phyloP scores from a whole-genome alignment of 2,113 vertebrate species.

The Pholis gunnellus region DNA sequence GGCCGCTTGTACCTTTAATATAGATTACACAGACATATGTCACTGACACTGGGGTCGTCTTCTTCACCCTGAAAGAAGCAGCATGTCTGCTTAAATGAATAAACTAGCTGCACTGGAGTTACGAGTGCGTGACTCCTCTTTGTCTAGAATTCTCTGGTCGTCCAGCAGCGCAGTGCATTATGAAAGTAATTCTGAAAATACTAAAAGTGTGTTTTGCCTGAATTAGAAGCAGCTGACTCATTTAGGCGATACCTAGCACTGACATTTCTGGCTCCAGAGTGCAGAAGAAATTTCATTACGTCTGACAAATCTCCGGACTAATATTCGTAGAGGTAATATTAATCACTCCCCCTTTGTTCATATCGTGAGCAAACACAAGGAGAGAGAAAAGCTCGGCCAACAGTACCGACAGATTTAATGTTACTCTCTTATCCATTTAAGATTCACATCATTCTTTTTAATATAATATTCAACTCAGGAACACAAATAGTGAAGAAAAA shows the following conservation, averaged over 20 bases:
- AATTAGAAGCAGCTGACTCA: conserved; percentile 53
- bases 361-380: conserved; percentile 53
- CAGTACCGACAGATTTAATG: conserved; percentile 43
- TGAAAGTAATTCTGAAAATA: conserved; percentile 52
- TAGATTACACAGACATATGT: neutral
- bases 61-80: conserved; percentile 23
- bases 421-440: conserved; percentile 46
- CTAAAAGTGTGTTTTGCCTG: conserved; percentile 55
- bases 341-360: conserved; percentile 47
- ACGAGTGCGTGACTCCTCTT: conserved; percentile 36
- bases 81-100: conserved; percentile 31
- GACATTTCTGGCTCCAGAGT: conserved; percentile 53
- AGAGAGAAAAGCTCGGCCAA: conserved; percentile 10
- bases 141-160: conserved; percentile 38
- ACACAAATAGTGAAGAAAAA: conserved; percentile 25
- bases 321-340: conserved; percentile 59
- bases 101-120: conserved; percentile 27
- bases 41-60: neutral
- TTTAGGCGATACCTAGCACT: conserved; percentile 9
- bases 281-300: conserved; percentile 49
- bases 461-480: conserved; percentile 30
- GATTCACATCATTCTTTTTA: conserved; percentile 42
- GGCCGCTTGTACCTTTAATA: neutral
- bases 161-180: conserved; percentile 33
- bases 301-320: conserved; percentile 55